A percentile compares a stretch with the other conserved stretches of the same genome.
phyloP scores from a whole-genome alignment of 2,113 vertebrate genomes.

The Toxotes chatareus region DNA sequence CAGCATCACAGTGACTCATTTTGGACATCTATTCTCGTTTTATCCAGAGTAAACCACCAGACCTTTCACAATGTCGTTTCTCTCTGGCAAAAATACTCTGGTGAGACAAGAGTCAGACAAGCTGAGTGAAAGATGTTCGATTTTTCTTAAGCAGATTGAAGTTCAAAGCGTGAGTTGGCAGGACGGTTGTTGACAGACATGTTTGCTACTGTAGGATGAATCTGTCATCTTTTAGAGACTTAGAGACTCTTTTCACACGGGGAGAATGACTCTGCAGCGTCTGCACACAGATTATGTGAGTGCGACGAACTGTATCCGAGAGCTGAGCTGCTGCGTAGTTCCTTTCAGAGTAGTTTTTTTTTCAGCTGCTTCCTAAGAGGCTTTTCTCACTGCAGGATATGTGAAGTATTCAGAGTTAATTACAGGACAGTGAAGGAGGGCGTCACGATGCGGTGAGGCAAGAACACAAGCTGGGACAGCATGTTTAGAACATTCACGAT shows the following conservation, averaged over 20 bases:
- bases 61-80: no score
- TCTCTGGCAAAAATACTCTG: no score
- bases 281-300: background rate
- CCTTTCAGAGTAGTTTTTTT: no score
- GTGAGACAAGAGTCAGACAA: background rate
- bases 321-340: background rate
- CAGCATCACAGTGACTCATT: background rate
- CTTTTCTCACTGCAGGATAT: conserved; percentile 32
- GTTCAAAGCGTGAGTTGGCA: background rate
- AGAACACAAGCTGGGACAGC: background rate
- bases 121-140: background rate
- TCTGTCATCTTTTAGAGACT: background rate
- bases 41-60: background rate
- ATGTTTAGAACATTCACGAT: background rate
- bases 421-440: conserved; percentile 8
- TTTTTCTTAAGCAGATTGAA: background rate
- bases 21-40: background rate
- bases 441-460: background rate
- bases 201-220: background rate
- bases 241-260: background rate
- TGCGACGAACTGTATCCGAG: background rate
- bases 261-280: background rate
- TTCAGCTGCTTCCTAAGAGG: background rate
- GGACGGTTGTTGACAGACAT: background rate
- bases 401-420: conserved; percentile 49